phyloP scores from a whole-genome alignment of 2,888 invertebrate genomes.

The Gnatocerus cornutus region DNA sequence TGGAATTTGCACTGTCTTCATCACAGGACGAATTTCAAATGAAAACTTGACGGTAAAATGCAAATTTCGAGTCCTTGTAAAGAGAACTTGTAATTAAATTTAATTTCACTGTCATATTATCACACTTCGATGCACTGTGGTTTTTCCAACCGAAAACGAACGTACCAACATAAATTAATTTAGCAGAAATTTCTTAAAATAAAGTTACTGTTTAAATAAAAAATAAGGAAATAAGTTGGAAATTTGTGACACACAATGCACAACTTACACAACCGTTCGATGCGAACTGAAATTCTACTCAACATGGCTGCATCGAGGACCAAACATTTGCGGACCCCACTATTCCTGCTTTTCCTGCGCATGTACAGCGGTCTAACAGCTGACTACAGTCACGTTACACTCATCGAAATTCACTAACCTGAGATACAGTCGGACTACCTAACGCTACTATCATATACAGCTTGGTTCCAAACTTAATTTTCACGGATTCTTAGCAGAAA shows the following conservation, averaged over 20 bases:
- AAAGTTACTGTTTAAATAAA: conserved; percentile 58
- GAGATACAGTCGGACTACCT: neutral
- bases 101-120: conserved; percentile 42
- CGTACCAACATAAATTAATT: conserved; percentile 19
- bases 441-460: neutral
- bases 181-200: conserved; percentile 40
- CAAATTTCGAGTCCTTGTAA: conserved; percentile 32
- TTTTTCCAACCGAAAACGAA: conserved; percentile 26
- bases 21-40: conserved; percentile 26
- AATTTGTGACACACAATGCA: conserved; percentile 53
- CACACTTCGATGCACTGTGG: conserved; percentile 17
- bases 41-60: conserved; percentile 22
- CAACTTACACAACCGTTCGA: conserved; percentile 60
- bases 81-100: conserved; percentile 37
- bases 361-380: conserved; percentile 30
- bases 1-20: conserved; percentile 18
- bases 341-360: conserved; percentile 13
- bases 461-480: too few species aligned
- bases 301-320: conserved; percentile 54
- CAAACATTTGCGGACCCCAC: conserved; percentile 44
- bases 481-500: too few species aligned
- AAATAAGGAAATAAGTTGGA: conserved; percentile 61
- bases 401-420: neutral
- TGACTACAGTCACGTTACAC: conserved; percentile 40
- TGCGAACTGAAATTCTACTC: conserved; percentile 61